Base-by-base conservation (phyloP, 2,113 vertebrate genomes). In the Montifringilla adamsi region DNA sequence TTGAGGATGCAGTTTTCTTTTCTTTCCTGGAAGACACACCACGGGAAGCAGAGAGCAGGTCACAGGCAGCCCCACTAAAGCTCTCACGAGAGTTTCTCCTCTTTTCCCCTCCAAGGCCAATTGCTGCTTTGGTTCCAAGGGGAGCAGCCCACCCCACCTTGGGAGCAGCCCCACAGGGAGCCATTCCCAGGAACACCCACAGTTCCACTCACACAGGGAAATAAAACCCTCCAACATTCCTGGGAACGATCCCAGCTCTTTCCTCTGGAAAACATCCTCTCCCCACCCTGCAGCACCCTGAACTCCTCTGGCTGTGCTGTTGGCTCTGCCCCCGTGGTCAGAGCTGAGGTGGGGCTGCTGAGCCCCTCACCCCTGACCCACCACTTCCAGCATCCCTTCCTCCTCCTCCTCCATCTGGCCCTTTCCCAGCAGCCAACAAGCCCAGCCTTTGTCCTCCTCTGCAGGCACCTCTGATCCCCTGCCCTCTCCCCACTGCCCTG, bases 301-400 rank as follows among this genome's bases (percentile, higher is more conserved):
- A 66, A 7, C 56, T 56, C 27, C 66, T 73, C 60, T 31, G 49
- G 17, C 30, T 8, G 3, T 8, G n/a, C 75, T 41, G 9, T 14
- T 28, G 30, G 39, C 72, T 87, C 35, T 78, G 39, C 7, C 53
- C 59, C 74, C 4, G 0, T 1, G 87, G 69, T 14, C 3, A 1
- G 56, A 77, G 24, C 55, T 0, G 4, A 66, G 80, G 75, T n/a
- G 50, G 8, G 67, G 53, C 84, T 83, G 85, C 74, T 6, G 21
- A 80, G 86, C 43, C 75, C 35, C 89, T 87, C 80, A 89, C 73
- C 89, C 69, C 55, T 89, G 89, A 89, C 79, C 81, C 82, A 37
- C 8, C 2, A 0, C 66, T 91, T 91, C 81, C 37, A 9, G n/a
- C 73, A 89, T 44, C 85, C 37, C 2, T 21, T 74, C 20, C 63